These are phyloP conservation scores for Syngnathus typhle DNA, from an alignment of 2,113 vertebrate genomes.

Conservation along the genomic window DNA sequence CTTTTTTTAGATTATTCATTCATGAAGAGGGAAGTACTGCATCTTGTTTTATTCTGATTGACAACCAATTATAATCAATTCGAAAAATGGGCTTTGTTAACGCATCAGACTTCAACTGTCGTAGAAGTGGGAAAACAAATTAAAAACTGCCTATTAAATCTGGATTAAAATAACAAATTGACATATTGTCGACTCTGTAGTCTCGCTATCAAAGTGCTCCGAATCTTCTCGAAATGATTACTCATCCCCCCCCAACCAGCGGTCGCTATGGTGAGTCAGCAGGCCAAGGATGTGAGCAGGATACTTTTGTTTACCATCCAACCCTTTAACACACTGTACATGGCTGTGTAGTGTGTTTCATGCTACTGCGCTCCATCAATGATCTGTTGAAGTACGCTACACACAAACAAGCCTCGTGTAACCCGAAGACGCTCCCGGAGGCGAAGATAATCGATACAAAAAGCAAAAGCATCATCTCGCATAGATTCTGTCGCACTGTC, in stretches of 20 bases:
- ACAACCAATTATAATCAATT: not conserved
- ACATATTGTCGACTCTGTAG: no score
- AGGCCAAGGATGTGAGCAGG: conserved; percentile 39
- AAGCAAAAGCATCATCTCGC: not conserved
- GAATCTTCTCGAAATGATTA: conserved; percentile 29
- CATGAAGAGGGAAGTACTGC: not conserved
- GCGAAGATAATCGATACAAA: not conserved
- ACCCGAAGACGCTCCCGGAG: not conserved
- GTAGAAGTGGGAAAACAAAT: no score
- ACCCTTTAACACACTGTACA: not conserved
- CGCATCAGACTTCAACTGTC: no score
- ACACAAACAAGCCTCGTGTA: conserved; percentile 4
- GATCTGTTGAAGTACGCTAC: not conserved
- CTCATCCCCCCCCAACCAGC: conserved; percentile 31
- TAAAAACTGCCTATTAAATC: no score
- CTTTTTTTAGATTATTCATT: not conserved
- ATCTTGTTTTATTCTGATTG: not conserved
- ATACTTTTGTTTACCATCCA: conserved; percentile 34
- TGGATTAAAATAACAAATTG: no score
- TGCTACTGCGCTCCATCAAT: not conserved
- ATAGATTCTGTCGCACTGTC: not conserved
- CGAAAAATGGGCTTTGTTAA: no score
- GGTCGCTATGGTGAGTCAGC: conserved; percentile 52
- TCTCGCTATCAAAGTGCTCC: conserved; percentile 17
- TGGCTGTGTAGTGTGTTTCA: not conserved